Percentiles rank a stretch among this genome's conserved stretches.
Conservation (phyloP, 2,113 vertebrate genomes). For the Campylomormyrus tamandua region DNA sequence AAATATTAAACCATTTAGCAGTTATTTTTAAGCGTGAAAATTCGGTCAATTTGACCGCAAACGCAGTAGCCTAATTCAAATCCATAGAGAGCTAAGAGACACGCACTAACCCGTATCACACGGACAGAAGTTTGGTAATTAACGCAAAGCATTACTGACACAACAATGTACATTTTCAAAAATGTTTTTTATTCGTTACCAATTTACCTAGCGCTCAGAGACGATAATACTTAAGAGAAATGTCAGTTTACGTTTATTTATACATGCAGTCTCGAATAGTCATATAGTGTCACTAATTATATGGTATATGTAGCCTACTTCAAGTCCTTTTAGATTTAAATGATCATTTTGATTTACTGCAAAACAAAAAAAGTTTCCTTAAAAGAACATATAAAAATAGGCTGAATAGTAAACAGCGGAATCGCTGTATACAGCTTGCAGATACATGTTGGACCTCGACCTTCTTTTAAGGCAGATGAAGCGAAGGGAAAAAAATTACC, state of each 20-base stretch:
- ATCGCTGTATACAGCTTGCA: slow-evolving; percentile 12
- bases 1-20: not conserved
- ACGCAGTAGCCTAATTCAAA: not conserved
- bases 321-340: not conserved
- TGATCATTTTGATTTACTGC: not conserved
- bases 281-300: not conserved
- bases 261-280: not conserved
- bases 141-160: not conserved
- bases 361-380: not conserved
- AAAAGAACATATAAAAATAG: not conserved
- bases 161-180: not conserved
- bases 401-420: not conserved
- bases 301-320: not conserved
- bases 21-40: not conserved
- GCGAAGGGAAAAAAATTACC: slow-evolving; percentile 52
- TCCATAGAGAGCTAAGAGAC: not conserved
- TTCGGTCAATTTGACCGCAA: not conserved
- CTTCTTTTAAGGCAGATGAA: slow-evolving; percentile 22
- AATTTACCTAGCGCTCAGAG: not conserved
- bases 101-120: not conserved
- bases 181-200: not conserved
- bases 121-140: not conserved
- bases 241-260: not conserved
- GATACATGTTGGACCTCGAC: slow-evolving; percentile 53
- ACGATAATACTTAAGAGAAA: not conserved